Evolutionary conservation across 2,888 invertebrate species (phyloP).

Genomic region (Autographa gamma): DNA sequence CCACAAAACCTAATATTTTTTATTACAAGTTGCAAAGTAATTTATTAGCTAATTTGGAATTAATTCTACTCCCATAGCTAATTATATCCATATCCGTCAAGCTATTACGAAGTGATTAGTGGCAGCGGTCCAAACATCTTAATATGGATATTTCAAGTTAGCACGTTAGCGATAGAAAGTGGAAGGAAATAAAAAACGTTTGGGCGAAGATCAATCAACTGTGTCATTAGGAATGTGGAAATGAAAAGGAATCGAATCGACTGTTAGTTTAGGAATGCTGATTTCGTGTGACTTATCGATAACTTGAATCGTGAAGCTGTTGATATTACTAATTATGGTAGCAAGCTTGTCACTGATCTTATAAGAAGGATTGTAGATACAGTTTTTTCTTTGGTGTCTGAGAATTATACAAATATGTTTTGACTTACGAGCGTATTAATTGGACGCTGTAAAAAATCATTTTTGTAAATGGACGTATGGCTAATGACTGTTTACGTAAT

Average conservation of each 20-base stretch:
- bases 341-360: background rate
- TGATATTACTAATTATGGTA: background rate
- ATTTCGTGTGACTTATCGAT: background rate
- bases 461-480: too few relatives aligned
- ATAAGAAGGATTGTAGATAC: background rate
- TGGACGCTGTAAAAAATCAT: too few relatives aligned
- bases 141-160: background rate
- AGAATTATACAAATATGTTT: too few relatives aligned
- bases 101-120: conserved; percentile 6
- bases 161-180: conserved; percentile 1
- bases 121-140: background rate
- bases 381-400: background rate
- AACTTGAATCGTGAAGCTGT: background rate
- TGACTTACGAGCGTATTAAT: too few relatives aligned
- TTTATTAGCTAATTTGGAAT: background rate
- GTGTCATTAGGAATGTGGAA: background rate
- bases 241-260: background rate
- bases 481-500: too few relatives aligned
- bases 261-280: background rate
- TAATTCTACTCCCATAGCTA: background rate
- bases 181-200: background rate
- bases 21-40: background rate
- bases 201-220: conserved; percentile 1
- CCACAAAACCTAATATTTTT: background rate
- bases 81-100: background rate